Conservation (phyloP, 2,888 invertebrate species). For the Torymus texanus region DNA sequence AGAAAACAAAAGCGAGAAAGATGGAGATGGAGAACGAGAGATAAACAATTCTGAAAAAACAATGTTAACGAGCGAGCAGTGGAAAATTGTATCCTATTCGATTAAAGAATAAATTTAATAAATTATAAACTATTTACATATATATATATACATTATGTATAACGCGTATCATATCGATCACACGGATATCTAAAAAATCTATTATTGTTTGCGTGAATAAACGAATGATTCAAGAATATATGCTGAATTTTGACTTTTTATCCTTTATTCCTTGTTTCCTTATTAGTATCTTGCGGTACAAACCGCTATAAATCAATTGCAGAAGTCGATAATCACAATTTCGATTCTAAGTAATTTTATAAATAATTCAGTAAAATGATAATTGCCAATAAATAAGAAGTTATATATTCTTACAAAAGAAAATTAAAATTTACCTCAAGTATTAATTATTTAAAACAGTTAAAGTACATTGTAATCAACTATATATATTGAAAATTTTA, state of each 20-base stretch:
- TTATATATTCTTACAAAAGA: too few relatives aligned
- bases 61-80: constrained; percentile 34
- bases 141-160: constrained; percentile 57
- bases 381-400: too few relatives aligned
- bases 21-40: constrained; percentile 18
- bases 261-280: too few relatives aligned
- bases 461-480: too few relatives aligned
- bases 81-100: constrained; percentile 52
- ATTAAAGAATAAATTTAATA: constrained; percentile 49
- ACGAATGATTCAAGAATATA: constrained; percentile 65
- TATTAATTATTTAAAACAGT: too few relatives aligned
- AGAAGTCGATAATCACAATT: too few relatives aligned
- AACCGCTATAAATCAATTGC: too few relatives aligned
- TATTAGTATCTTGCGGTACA: too few relatives aligned
- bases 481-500: too few relatives aligned
- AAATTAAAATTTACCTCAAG: too few relatives aligned
- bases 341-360: too few relatives aligned
- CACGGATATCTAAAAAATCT: constrained; percentile 66
- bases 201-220: constrained; percentile 71
- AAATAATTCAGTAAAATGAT: too few relatives aligned
- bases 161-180: constrained; percentile 58
- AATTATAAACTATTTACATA: constrained; percentile 54
- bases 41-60: constrained; percentile 20
- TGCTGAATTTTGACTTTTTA: background rate
- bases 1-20: background rate